Conservation (phyloP, 2,888 invertebrate species). For the Tryphoninae sp. region DNA sequence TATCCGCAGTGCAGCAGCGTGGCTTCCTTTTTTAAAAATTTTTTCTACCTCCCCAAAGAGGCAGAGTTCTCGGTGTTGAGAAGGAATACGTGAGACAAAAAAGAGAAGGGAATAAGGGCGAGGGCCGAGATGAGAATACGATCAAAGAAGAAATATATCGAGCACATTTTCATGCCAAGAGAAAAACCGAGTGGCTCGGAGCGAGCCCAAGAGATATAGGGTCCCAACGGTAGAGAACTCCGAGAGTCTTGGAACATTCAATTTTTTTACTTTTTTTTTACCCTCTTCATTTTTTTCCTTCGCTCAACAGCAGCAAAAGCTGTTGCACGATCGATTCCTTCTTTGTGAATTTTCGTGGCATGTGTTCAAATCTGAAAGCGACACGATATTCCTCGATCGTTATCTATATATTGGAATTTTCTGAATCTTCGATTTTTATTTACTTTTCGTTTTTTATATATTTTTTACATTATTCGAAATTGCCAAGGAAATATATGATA, state of each 20-base stretch:
- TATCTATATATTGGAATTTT: neutral
- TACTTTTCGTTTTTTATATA: constrained; percentile 3
- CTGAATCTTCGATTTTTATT: neutral
- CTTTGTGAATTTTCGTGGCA: constrained; percentile 54
- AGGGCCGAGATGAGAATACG: constrained; percentile 27
- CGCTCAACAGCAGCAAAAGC: constrained; percentile 30
- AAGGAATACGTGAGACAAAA: neutral
- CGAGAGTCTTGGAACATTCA: neutral
- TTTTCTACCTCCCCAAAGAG: constrained; percentile 15
- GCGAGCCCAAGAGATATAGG: constrained; percentile 31
- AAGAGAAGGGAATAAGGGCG: neutral
- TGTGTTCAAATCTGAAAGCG: constrained; percentile 4
- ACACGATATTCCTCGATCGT: constrained; percentile 13
- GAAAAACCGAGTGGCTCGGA: constrained; percentile 36
- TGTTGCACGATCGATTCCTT: constrained; percentile 55
- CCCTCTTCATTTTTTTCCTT: neutral
- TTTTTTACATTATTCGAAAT: no score
- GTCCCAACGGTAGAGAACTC: constrained; percentile 24
- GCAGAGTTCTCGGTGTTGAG: constrained; percentile 5
- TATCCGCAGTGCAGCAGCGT: neutral
- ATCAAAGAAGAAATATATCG: constrained; percentile 54
- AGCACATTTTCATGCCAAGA: constrained; percentile 50
- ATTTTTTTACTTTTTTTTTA: no score
- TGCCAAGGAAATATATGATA: no score
- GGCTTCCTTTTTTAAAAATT: no score